Base-by-base conservation (phyloP, 2,888 invertebrate genomes). In the Osmoderma eremita region DNA sequence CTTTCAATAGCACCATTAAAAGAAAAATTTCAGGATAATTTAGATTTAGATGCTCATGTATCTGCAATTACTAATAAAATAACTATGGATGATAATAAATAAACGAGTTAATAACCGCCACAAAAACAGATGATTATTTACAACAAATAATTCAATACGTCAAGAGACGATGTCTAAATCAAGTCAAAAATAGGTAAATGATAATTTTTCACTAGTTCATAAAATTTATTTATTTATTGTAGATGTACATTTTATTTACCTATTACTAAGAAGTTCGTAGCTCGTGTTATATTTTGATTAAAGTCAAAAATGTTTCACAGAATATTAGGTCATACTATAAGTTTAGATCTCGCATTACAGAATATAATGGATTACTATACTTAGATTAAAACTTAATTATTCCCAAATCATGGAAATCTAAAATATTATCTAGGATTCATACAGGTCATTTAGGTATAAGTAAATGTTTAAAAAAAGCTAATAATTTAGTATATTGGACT, bases 41-140 rank as follows among this genome's bases (percentile, higher is more conserved):
- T 65, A 18, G 61, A 68, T 41, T 15, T 68, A 24, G 67, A 67
- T 36, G 8, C 45, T 17, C 63, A 67, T 2, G n/a, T n/a, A 54
- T 63, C n/a, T 68, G 56, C 50, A 15, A 58, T 56, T n/a, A n/a
- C n/a, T n/a, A n/a, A 42, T 65, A 56, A 41, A 50, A 17, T 45
- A 49, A 20, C 50, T 13, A 42, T 49, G 17, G 58, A 65, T 24
- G 6, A 56, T 17, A 56, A 48, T n/a, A n/a, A 24, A 10, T 22
- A 10, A 49, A 42, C 13, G 36, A 66, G 49, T 22, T 66, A 39
- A 41, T 15, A 5, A 18, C 13, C 38, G 22, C 1, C 13, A 64
- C 64, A 5, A n/a, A 49, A 30, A 17, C 24, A 17, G 48, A 56
- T 39, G 22, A 58, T 4, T 48, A 63, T 3, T 17, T 63, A 20